phyloP scores from a whole-genome alignment of 2,113 vertebrate species.

The Vimba vimba region DNA sequence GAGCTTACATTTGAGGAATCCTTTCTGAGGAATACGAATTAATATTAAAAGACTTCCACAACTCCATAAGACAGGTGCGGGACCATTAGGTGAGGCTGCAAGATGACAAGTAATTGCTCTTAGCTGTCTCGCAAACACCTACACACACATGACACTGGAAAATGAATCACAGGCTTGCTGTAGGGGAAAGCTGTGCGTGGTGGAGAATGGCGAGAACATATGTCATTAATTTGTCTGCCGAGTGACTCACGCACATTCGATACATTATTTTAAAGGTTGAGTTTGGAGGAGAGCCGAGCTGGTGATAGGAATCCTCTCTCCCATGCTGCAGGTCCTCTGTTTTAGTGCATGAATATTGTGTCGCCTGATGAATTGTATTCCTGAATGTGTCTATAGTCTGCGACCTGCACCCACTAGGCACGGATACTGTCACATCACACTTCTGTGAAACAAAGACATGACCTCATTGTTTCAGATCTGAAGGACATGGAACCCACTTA shows the following conservation, averaged over 20 bases:
- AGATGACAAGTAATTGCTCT: slow-evolving; percentile 36
- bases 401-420: neutral
- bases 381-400: slow-evolving; percentile 14
- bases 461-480: slow-evolving; percentile 43
- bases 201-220: slow-evolving; percentile 15
- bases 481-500: slow-evolving; percentile 36
- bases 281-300: slow-evolving; percentile 26
- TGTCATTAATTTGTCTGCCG: slow-evolving; percentile 33
- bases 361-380: slow-evolving; percentile 16
- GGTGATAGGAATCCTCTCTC: slow-evolving; percentile 35
- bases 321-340: neutral
- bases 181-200: slow-evolving; percentile 35
- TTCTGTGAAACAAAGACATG: slow-evolving; percentile 19
- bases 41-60: slow-evolving; percentile 35
- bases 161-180: slow-evolving; percentile 51
- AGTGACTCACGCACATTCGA: slow-evolving; percentile 2
- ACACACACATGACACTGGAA: slow-evolving; percentile 10
- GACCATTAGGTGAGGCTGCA: slow-evolving; percentile 14
- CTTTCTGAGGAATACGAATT: neutral
- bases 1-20: neutral
- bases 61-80: slow-evolving; percentile 20
- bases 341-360: slow-evolving; percentile 44
- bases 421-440: slow-evolving; percentile 7
- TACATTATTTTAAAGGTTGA: slow-evolving; percentile 47
- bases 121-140: slow-evolving; percentile 11